These are phyloP conservation scores for Lochmaea crataegi DNA, from an alignment of 2,888 invertebrate genomes.

Conservation along the genomic window DNA sequence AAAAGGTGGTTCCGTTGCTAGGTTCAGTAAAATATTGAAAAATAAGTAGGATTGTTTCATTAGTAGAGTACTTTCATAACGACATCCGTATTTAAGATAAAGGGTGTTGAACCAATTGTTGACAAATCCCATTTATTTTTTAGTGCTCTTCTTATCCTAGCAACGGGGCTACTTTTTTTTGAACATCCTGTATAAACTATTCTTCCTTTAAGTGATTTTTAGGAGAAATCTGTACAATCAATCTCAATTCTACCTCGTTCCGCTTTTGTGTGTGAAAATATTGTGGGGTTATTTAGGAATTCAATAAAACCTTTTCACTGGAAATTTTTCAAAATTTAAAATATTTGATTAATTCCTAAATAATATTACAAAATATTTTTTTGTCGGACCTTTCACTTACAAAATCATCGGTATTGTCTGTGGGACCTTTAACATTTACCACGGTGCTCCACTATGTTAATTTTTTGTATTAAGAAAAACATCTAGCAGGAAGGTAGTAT, in stretches of 20 bases:
- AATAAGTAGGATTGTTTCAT: too few species aligned
- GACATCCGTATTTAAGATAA: too few species aligned
- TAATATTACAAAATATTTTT: too few species aligned
- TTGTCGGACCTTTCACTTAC: neutral
- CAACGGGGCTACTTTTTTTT: too few species aligned
- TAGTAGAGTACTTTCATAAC: too few species aligned
- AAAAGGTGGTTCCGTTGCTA: too few species aligned
- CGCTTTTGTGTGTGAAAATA: neutral
- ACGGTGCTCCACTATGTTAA: neutral
- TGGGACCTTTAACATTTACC: neutral
- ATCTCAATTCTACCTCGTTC: neutral
- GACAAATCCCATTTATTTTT: too few species aligned
- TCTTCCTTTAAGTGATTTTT: neutral
- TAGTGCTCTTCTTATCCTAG: too few species aligned
- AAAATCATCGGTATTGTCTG: too few species aligned
- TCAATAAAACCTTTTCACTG: neutral
- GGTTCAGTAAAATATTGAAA: too few species aligned
- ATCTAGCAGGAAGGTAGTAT: neutral
- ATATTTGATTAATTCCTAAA: neutral
- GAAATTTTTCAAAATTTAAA: too few species aligned
- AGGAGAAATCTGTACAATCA: neutral
- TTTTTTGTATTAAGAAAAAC: neutral
- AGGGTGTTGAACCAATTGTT: too few species aligned
- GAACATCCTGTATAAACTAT: neutral
- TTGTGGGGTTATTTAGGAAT: slow-evolving; percentile 3